phyloP scores from a whole-genome alignment of 2,113 vertebrate species.

The Ciconia maguari region DNA sequence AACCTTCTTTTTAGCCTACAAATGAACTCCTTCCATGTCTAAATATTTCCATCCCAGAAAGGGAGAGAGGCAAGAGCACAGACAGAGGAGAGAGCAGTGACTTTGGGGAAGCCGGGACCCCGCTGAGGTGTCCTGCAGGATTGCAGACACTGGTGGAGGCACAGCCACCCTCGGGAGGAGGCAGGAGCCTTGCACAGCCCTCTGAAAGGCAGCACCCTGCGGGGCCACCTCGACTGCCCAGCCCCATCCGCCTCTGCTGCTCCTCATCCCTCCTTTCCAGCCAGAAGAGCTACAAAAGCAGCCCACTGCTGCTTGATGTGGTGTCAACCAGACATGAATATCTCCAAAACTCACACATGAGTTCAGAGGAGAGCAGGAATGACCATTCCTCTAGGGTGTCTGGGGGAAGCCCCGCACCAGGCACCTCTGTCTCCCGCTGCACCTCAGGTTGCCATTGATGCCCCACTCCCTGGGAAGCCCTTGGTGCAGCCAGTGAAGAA shows the following conservation, averaged over 20 bases:
- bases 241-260: not conserved
- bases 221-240: not conserved
- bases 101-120: not conserved
- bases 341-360: not conserved
- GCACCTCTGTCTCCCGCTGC: not conserved
- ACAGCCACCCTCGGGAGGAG: not conserved
- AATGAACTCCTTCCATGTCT: not conserved
- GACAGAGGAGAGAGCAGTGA: not conserved
- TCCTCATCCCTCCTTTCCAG: not conserved
- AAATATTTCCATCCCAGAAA: not conserved
- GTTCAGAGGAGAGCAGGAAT: not conserved
- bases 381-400: not conserved
- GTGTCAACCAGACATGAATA: not conserved
- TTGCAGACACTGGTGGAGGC: not conserved
- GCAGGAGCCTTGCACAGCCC: not conserved
- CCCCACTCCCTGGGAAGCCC: not conserved
- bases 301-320: not conserved
- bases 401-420: not conserved
- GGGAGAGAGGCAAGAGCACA: not conserved
- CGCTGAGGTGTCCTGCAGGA: not conserved
- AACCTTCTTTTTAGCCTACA: not conserved
- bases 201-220: not conserved
- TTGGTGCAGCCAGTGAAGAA: not conserved
- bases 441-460: accelerated
- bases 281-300: not conserved